Conservation (phyloP, 2,797 vertebrate species). For the Meriones psammophilus region DNA sequence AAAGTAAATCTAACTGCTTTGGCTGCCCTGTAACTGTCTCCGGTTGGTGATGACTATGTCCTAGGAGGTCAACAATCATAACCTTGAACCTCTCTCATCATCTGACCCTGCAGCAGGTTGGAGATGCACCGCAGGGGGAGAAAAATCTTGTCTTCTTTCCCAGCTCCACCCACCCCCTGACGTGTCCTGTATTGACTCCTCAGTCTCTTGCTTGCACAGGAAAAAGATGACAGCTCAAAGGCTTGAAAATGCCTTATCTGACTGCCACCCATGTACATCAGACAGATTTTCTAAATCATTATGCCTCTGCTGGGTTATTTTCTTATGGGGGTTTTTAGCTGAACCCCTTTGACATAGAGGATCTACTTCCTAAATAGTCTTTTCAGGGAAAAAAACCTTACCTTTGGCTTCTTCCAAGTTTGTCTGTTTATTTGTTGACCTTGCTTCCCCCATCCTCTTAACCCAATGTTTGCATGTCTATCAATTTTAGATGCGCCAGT, state of each 20-base stretch:
- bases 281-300: neutral
- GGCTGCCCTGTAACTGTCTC: neutral
- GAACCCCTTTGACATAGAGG: neutral
- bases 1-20: neutral
- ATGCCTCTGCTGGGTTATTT: neutral
- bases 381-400: neutral
- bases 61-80: neutral
- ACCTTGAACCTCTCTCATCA: neutral
- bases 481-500: neutral
- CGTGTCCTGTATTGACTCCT: neutral
- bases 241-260: neutral
- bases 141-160: neutral
- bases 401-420: neutral
- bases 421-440: neutral
- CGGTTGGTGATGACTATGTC: neutral
- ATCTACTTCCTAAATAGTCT: neutral
- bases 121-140: neutral
- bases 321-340: neutral
- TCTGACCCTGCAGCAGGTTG: neutral
- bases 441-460: neutral
- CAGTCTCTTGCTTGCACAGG: neutral
- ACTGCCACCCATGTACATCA: neutral
- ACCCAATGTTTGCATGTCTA: neutral
- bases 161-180: neutral
- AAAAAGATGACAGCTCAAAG: neutral